A percentile compares a stretch with the other conserved stretches of the same genome.
Conservation (phyloP, 2,888 invertebrate species). For the Onthophagus sagittarius region DNA sequence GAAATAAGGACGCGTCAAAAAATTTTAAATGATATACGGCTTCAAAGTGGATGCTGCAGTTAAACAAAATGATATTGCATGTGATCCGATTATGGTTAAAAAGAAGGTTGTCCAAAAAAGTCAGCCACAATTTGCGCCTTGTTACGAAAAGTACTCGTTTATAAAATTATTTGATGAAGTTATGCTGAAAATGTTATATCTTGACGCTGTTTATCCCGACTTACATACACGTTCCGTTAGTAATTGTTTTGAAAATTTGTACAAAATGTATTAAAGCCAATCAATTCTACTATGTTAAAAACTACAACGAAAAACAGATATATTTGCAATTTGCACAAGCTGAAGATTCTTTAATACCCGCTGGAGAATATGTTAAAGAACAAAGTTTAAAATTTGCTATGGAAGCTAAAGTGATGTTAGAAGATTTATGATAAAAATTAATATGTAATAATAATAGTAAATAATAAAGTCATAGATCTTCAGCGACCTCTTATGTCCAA, state of each 20-base stretch:
- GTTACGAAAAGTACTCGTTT: neutral
- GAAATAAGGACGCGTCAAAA: neutral
- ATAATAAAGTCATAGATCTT: no score
- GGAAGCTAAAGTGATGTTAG: neutral
- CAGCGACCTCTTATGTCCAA: no score
- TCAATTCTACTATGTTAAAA: no score
- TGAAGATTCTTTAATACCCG: slow-evolving; percentile 32
- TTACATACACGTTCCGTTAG: neutral
- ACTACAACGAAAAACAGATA: neutral
- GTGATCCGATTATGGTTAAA: neutral
- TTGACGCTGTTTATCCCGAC: neutral
- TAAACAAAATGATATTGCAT: neutral
- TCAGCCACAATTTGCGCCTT: neutral
- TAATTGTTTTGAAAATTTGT: neutral
- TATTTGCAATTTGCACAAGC: neutral
- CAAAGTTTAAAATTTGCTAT: slow-evolving; percentile 28
- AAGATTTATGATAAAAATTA: neutral
- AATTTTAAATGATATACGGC: neutral
- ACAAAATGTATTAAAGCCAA: neutral
- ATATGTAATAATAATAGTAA: no score
- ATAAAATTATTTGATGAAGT: neutral
- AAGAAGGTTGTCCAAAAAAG: neutral
- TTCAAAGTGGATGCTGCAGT: neutral
- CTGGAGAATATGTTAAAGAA: slow-evolving; percentile 31
- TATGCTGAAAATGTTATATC: neutral